Evolutionary conservation across 2,888 invertebrate genomes (phyloP), one percentile per base, ranked within the genome.

Genomic region (Phymatocera aterrima): DNA sequence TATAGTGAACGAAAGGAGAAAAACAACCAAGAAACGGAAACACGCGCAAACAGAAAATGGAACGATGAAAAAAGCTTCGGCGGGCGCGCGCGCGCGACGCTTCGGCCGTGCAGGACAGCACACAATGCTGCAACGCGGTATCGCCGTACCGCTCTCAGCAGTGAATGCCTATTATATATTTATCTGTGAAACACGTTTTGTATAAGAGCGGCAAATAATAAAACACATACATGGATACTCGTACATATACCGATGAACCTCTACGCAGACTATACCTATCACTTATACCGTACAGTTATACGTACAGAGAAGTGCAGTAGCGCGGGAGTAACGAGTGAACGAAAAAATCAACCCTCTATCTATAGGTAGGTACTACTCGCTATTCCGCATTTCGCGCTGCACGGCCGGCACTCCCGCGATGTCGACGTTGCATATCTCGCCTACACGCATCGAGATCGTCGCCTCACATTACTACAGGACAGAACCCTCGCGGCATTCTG

Each of bases 151-250:
- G 90, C 90, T 89, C 85, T 85, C 87, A 88, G 88, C 15, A 37
- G 40, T 90, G 90, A 90, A 90, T 90, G 89, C 90, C 90, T 89
- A 90, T 90, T 90, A 90, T n/a, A n/a, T 90, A 90, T 90, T 90
- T 90, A 90, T 90, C 88, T 90, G 89, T 89, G 90, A 90, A 90
- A 90, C 89, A 89, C 90, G 90, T 89, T 90, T 87, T 89, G 57
- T 28, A 89, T 89, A 90, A 89, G 89, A n/a, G n/a, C n/a, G n/a
- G 89, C 90, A 90, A 90, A 90, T 90, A 90, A 88, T 87, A 87
- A 87, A 84, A 85, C 87, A 86, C 86, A 87, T 85, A 61, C n/a
- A 57, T 60, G 31, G 31, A n/a, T 40, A n/a, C n/a, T n/a, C n/a
- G n/a, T n/a, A n/a, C n/a, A n/a, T n/a, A n/a, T n/a, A n/a, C n/a